A percentile compares a stretch with the other conserved stretches of the same genome.
phyloP scores from a whole-genome alignment of 2,797 vertebrate genomes.

The Eleutherodactylus coqui region DNA sequence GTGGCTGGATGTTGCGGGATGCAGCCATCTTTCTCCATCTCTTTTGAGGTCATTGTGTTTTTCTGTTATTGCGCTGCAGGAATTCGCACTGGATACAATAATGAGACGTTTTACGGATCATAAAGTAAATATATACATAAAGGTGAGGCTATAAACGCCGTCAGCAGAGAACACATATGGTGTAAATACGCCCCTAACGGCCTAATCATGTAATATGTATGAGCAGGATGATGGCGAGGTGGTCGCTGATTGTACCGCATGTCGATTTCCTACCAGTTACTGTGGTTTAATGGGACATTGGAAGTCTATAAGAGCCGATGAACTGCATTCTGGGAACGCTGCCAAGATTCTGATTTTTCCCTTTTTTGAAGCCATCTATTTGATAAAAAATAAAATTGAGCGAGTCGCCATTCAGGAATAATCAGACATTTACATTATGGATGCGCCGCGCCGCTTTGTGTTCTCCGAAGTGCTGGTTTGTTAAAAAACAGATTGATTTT shows the following conservation, averaged over 20 bases:
- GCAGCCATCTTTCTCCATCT: neutral
- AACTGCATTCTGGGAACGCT: constrained; percentile 52
- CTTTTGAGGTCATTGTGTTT: neutral
- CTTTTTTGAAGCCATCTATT: constrained; percentile 35
- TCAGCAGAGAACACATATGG: neutral
- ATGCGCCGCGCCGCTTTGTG: constrained; percentile 10
- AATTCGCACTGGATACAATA: neutral
- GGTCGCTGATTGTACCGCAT: neutral
- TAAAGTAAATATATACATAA: neutral
- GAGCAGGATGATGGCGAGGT: constrained; percentile 23
- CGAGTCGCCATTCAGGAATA: constrained; percentile 8
- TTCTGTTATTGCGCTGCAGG: neutral
- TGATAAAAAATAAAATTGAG: constrained; percentile 41
- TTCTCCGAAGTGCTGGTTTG: constrained; percentile 9
- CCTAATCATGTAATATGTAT: constrained; percentile 41
- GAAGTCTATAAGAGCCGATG: constrained; percentile 30
- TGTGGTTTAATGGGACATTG: constrained; percentile 47
- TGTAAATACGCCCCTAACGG: neutral
- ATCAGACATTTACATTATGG: constrained; percentile 46
- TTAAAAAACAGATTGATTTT: constrained; percentile 46
- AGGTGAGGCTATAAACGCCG: neutral
- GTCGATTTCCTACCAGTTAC: constrained; percentile 38
- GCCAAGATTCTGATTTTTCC: constrained; percentile 29
- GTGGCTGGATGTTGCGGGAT: neutral
- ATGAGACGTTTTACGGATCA: constrained; percentile 13